A percentile compares a stretch with the other conserved stretches of the same genome.
phyloP scores from a whole-genome alignment of 2,113 vertebrate species.

The Periophthalmus modestus region DNA sequence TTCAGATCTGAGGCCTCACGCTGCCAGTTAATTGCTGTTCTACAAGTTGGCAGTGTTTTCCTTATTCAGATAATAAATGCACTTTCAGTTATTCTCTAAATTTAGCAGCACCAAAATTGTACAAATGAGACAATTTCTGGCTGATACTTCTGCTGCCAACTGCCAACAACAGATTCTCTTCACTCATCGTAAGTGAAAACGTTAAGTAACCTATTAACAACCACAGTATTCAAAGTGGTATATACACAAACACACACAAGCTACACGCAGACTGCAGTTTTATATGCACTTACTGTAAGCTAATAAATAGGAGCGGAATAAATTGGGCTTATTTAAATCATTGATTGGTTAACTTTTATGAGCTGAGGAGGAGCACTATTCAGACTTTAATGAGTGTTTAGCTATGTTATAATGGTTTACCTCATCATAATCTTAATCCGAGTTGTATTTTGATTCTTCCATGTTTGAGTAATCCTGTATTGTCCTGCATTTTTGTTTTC shows the following conservation, averaged over 20 bases:
- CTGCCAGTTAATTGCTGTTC: not conserved
- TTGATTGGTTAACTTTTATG: not conserved
- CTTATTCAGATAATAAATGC: not conserved
- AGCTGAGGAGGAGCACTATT: not conserved
- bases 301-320: not conserved
- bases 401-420: too few relatives aligned
- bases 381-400: too few relatives aligned
- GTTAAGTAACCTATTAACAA: not conserved
- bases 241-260: too few relatives aligned
- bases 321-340: not conserved
- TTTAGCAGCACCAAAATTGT: not conserved
- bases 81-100: not conserved
- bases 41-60: not conserved
- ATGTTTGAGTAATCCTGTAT: too few relatives aligned
- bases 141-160: not conserved
- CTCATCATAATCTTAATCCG: too few relatives aligned
- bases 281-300: too few relatives aligned
- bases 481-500: too few relatives aligned
- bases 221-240: not conserved
- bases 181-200: not conserved
- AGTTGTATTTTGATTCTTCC: too few relatives aligned
- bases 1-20: not conserved
- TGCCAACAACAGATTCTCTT: not conserved
- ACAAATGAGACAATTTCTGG: not conserved
- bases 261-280: too few relatives aligned